A percentile compares a stretch with the other conserved stretches of the same genome.
These are phyloP conservation scores for Keiferia lycopersicella DNA, from an alignment of 2,888 invertebrate species.

Conservation along the genomic window DNA sequence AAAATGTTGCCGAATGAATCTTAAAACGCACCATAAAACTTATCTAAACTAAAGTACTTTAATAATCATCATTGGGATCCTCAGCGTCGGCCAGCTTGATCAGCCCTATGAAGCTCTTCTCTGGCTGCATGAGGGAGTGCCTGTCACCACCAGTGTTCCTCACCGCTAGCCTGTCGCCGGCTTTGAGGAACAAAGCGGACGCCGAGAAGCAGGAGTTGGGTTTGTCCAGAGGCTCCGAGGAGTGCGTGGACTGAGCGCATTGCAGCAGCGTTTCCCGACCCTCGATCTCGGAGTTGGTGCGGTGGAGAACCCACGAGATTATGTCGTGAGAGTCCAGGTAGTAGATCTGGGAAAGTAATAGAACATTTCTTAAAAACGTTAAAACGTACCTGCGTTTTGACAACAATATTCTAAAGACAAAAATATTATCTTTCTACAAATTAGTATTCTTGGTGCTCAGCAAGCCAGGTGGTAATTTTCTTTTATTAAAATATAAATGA, in stretches of 20 bases:
- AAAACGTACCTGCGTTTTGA: too few relatives aligned
- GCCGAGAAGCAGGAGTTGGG: conserved; percentile 89
- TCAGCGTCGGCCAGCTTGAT: conserved; percentile 85
- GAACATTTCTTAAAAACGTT: conserved; percentile 18
- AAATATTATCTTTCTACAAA: too few relatives aligned
- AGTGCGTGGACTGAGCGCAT: conserved; percentile 86
- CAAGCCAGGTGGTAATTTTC: too few relatives aligned
- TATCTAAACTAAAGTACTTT: background rate
- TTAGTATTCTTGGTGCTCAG: too few relatives aligned
- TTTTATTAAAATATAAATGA: too few relatives aligned
- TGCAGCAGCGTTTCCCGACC: conserved; percentile 84
- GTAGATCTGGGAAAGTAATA: conserved; percentile 83
- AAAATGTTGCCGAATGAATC: too few relatives aligned
- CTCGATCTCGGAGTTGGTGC: conserved; percentile 76
- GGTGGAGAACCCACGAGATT: conserved; percentile 87
- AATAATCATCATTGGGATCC: conserved; percentile 60
- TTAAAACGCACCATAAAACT: background rate
- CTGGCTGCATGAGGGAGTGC: conserved; percentile 86
- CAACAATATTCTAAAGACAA: too few relatives aligned
- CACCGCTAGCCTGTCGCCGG: conserved; percentile 84
- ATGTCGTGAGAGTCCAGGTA: conserved; percentile 89
- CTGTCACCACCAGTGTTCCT: conserved; percentile 86
- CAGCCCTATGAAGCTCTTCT: conserved; percentile 92
- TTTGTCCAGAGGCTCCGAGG: conserved; percentile 76
- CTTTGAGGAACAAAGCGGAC: conserved; percentile 82